Evolutionary conservation across 2,797 vertebrate genomes (phyloP), one percentile per base, ranked within the genome.

Genomic region (Lemur catta): DNA sequence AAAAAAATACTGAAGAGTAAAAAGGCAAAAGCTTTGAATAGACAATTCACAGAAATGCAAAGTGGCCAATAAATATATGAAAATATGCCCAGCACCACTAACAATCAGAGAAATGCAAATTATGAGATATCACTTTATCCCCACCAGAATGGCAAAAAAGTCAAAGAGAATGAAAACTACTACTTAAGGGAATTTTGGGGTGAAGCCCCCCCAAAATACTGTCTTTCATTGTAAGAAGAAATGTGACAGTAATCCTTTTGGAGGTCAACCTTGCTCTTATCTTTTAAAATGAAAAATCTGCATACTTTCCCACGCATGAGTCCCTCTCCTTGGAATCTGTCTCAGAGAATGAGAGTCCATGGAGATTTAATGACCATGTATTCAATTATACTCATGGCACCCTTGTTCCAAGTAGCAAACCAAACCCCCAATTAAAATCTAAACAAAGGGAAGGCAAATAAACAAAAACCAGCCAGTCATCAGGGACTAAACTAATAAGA

Each of bases 241-340:
- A 87, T 55, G 17, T 67, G 57, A 72, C 10, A 65, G 17, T 43
- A 65, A 78, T 12, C 2, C 4, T 87, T 93, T 71, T 22, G 33
- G n/a, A 91, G 50, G 30, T 87, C 43, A 86, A 55, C 46, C 72
- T 78, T 13, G 38, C 6, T 75, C 12, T 86, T 86, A 15, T n/a
- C 35, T 81, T 96, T 72, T 67, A 88, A 92, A 93, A 94, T 85
- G 30, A 90, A 94, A 94, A 76, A 35, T 93, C 15, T 10, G 24
- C 15, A 13, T 65, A n/a, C 9, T 46, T 15, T 86, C 72, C 35
- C 15, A 26, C 4, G 28, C 57, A 52, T 8, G 15, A 88, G 18
- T 35, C 12, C 7, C 28, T 43, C 46, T 80, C 35, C 24, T 92
- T 90, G 15, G 48, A 81, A 65, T 81, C 28, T 69, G 17, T 92